Evolutionary conservation across 2,888 invertebrate genomes (phyloP), one percentile per base, ranked within the genome.

Genomic region (Arrhopalites spinosus): DNA sequence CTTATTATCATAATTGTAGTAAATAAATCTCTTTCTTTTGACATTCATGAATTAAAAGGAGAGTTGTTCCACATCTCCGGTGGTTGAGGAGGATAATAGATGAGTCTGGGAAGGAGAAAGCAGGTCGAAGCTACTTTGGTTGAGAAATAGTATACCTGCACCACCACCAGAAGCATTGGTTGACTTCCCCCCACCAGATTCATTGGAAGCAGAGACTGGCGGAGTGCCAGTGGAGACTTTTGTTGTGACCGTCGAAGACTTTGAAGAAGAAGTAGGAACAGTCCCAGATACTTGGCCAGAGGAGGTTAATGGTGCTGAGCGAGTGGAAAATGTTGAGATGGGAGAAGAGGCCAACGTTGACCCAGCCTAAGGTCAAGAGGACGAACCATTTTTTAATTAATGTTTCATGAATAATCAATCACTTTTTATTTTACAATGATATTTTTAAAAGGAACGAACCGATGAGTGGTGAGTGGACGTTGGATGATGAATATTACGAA

Each of bases 291-390:
- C 36, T n/a, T n/a, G n/a, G n/a, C n/a, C n/a, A n/a, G 74, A 68
- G 15, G 59, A 67, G 56, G 80, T 79, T 77, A 80, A 78, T 67
- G 79, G 81, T 71, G 80, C 82, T 53, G 82, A 81, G 75, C 82
- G 78, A 47, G 80, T 77, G 64, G 82, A 82, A 63, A 82, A 79
- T 43, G 79, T 74, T 45, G 79, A 79, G 43, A 79, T 73, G 61
- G 82, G 82, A 30, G 81, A 81, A 1, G 82, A 82, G 17, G 81
- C 81, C 74, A 80, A 79, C 25, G 82, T 81, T 3, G 82, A 82
- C n/a, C 78, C 80, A 50, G 81, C 77, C 7, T 80, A 81, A 23
- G 82, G n/a, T n/a, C n/a, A n/a, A n/a, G n/a, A n/a, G n/a, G n/a
- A n/a, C n/a, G n/a, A n/a, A n/a, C n/a, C n/a, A n/a, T n/a, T n/a